Percentiles rank a stretch among this genome's conserved stretches.
phyloP scores from a whole-genome alignment of 1,140 invertebrate genomes.

The Cyrtorhinus lividipennis region DNA sequence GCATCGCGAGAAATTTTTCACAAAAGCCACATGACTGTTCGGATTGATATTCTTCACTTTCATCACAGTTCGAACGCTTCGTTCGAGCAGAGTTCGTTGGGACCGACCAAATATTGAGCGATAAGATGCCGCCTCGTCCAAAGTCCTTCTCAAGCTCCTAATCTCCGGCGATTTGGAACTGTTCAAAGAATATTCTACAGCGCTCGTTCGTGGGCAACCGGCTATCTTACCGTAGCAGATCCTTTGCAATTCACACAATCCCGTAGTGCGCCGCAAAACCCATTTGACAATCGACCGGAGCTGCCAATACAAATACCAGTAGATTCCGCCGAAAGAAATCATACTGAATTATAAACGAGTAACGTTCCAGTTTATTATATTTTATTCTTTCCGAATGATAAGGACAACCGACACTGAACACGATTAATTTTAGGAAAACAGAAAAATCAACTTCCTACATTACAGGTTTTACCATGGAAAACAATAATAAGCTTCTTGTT shows the following conservation, averaged over 20 bases:
- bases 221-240: slow-evolving; percentile 70
- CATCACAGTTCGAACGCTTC: slow-evolving; percentile 50
- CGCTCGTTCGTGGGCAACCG: slow-evolving; percentile 52
- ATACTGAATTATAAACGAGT: too few species aligned
- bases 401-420: too few species aligned
- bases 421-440: too few species aligned
- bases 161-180: slow-evolving; percentile 54
- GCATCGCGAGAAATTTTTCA: slow-evolving; percentile 53
- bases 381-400: too few species aligned
- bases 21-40: slow-evolving; percentile 62
- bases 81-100: slow-evolving; percentile 33
- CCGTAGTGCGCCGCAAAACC: slow-evolving; percentile 69
- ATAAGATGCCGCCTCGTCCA: slow-evolving; percentile 47
- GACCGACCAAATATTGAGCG: slow-evolving; percentile 35
- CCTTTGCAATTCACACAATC: slow-evolving; percentile 77
- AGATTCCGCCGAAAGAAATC: slow-evolving; percentile 35
- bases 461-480: too few species aligned
- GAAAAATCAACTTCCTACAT: too few species aligned
- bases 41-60: slow-evolving; percentile 65
- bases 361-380: too few species aligned
- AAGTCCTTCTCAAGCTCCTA: slow-evolving; percentile 43
- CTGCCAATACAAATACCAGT: slow-evolving; percentile 46
- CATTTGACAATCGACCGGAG: slow-evolving; percentile 68
- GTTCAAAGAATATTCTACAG: slow-evolving; percentile 56
- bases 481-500: too few species aligned